phyloP scores from a whole-genome alignment of 2,797 vertebrate genomes.

The Sus cebifrons region DNA sequence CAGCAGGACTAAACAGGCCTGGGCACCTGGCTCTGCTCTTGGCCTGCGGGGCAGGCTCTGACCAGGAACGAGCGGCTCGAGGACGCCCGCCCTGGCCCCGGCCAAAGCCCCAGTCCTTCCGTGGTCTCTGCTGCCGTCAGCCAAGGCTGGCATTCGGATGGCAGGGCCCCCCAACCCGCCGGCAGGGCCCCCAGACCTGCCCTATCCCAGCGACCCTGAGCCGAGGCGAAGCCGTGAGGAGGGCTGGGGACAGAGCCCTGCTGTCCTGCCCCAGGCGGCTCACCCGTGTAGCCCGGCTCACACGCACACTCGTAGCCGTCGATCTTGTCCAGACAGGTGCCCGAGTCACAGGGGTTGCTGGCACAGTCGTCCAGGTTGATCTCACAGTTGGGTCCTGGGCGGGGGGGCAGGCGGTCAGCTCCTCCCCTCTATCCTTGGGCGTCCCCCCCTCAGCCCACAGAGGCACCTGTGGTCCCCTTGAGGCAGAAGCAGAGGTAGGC shows the following conservation, averaged over 20 bases:
- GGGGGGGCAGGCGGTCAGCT: not conserved
- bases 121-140: not conserved
- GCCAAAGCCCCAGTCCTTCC: not conserved
- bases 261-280: constrained; percentile 43
- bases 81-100: rapidly evolving
- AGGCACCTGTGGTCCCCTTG: constrained; percentile 95
- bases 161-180: not conserved
- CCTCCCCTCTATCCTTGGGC: rapidly evolving
- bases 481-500: constrained; percentile 95
- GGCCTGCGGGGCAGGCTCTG: not conserved
- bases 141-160: rapidly evolving
- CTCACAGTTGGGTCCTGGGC: constrained; percentile 96
- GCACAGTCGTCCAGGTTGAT: constrained; percentile 97
- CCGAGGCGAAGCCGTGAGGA: rapidly evolving
- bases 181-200: not conserved
- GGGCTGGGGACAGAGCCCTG: rapidly evolving
- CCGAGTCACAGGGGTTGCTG: constrained; percentile 95
- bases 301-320: constrained; percentile 97
- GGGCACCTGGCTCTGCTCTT: not conserved
- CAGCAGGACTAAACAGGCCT: rapidly evolving
- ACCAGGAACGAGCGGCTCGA: not conserved
- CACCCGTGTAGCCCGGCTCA: constrained; percentile 96
- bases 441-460: rapidly evolving
- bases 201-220: not conserved
- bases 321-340: constrained; percentile 98